Conservation (phyloP, 2,797 vertebrate species). For the Rhinichthys osculus region DNA sequence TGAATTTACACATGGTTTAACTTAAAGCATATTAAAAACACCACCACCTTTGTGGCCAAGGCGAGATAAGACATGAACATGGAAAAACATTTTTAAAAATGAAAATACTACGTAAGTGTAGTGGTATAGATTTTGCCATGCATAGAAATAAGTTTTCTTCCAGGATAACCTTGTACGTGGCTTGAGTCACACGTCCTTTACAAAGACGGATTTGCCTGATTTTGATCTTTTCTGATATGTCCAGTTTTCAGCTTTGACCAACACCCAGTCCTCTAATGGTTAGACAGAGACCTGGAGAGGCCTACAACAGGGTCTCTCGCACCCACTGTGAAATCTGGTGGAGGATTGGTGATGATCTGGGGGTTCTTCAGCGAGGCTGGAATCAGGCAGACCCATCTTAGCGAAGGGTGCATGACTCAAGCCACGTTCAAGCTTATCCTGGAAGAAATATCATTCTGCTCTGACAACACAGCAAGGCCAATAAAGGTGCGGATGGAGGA, state of each 20-base stretch:
- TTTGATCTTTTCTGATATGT: neutral
- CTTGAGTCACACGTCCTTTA: neutral
- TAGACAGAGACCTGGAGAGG: neutral
- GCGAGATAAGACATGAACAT: neutral
- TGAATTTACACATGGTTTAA: too few relatives aligned
- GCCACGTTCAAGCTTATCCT: neutral
- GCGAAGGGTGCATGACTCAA: neutral
- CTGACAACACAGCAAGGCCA: neutral
- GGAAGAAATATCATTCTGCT: neutral
- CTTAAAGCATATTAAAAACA: too few relatives aligned
- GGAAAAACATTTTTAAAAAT: neutral
- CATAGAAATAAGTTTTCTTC: neutral
- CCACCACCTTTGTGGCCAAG: too few relatives aligned
- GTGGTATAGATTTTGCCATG: neutral
- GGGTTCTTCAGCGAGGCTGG: neutral
- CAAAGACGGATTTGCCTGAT: neutral
- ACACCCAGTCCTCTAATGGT: neutral
- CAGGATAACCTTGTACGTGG: neutral
- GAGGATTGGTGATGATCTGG: neutral
- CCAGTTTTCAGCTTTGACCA: neutral
- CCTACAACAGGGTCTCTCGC: neutral
- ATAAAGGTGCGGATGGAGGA: neutral
- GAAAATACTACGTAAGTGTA: neutral
- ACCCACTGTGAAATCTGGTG: neutral
- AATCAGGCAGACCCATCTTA: neutral